These are phyloP conservation scores for Lithobates sylvaticus DNA, from an alignment of 2,797 vertebrate species.

Conservation along the genomic window DNA sequence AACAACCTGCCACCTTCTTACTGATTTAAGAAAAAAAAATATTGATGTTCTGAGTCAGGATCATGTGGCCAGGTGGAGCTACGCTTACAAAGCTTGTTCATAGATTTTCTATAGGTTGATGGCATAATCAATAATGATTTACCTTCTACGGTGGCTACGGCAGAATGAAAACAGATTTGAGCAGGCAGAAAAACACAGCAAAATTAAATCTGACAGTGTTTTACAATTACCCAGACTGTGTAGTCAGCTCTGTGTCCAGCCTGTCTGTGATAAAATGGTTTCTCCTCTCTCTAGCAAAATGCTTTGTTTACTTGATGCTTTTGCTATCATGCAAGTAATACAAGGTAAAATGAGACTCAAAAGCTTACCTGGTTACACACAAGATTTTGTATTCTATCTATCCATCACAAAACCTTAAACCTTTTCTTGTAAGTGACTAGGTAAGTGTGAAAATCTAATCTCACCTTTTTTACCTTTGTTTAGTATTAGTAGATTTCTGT, in stretches of 20 bases:
- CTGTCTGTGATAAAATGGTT: not conserved
- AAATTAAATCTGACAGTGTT: slow-evolving; percentile 31
- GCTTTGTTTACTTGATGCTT: not conserved
- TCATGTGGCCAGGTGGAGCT: not conserved
- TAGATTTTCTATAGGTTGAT: not conserved
- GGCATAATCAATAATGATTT: slow-evolving; percentile 37
- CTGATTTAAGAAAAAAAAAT: not conserved
- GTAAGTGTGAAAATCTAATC: too few species aligned
- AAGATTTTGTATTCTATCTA: too few species aligned
- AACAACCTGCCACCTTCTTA: not conserved
- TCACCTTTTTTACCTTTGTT: too few species aligned
- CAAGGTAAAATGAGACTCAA: not conserved
- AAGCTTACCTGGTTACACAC: too few species aligned
- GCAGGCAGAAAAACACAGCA: slow-evolving; percentile 15
- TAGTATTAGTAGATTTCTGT: too few species aligned
- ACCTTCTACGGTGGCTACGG: slow-evolving; percentile 13
- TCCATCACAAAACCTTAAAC: too few species aligned
- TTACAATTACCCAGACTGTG: slow-evolving; percentile 21
- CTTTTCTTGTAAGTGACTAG: too few species aligned
- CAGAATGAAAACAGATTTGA: slow-evolving; percentile 36
- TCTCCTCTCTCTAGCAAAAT: not conserved
- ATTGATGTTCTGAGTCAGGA: not conserved
- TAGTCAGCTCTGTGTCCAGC: slow-evolving; percentile 8
- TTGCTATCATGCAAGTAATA: not conserved
- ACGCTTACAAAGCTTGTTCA: not conserved